Base-by-base conservation (phyloP, 2,888 invertebrate species). In the Adela reaumurella region DNA sequence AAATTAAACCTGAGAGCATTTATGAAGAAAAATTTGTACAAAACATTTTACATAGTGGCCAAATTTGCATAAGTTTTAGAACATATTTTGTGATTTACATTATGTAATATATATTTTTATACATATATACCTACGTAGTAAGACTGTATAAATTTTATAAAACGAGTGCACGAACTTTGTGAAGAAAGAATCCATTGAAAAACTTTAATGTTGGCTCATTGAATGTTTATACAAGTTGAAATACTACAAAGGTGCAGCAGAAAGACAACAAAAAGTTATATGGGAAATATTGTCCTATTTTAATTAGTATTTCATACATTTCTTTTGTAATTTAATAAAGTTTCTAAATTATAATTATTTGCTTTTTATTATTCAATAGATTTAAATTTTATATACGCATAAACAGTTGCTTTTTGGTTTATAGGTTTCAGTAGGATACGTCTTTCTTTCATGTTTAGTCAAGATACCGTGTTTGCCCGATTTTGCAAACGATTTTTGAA, bases 291-390 rank as follows among this genome's bases (percentile, higher is more conserved):
- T 68, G 19, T n/a, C 49, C 45, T 74, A 77, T 78, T 77, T 77
- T 77, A 71, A 78, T 35, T 77, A 77, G 77, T 77, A 78, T 77
- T 78, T 74, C 70, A 35, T 17, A 43, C 19, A 43, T 43, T 43
- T 43, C 69, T 68, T 74, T 77, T 77, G 73, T 76, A 74, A 74
- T 76, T 76, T 74, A 76, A 78, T 78, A 78, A 78, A 78, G 74
- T 77, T 78, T 71, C 76, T 77, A 78, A 35, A 35, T 24, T 24
- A n/a, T n/a, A 24, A 24, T 24, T 6, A 24, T 24, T 24, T 4
- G 8, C 24, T 24, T 24, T 24, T 24, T 6, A 24, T 24, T 24
- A n/a, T n/a, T n/a, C n/a, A n/a, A n/a, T n/a, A n/a, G n/a, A n/a
- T n/a, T n/a, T n/a, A n/a, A n/a, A n/a, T n/a, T n/a, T n/a, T n/a